A percentile compares a stretch with the other conserved stretches of the same genome.
These are phyloP conservation scores for Alfaro cultratus DNA, from an alignment of 2,797 vertebrate species.

Conservation along the genomic window DNA sequence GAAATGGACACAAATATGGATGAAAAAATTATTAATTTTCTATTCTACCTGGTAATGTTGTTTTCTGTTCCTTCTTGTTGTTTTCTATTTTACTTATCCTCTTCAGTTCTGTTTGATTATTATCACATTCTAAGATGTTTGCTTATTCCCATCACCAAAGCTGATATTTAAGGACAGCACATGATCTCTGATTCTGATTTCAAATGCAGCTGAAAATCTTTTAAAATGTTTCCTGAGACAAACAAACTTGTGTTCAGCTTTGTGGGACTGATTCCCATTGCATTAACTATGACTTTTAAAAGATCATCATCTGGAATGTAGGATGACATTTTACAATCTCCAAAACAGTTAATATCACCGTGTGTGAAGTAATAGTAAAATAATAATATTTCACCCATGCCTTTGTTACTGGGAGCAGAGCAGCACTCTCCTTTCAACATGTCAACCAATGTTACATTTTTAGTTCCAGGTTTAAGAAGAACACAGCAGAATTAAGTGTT, in stretches of 20 bases:
- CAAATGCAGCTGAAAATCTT: neutral
- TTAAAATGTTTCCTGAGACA: neutral
- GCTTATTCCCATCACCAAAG: neutral
- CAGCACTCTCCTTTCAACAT: neutral
- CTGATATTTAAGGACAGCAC: neutral
- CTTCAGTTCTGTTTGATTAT: neutral
- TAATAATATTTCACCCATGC: neutral
- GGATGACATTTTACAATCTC: neutral
- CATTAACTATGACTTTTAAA: neutral
- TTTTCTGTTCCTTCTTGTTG: neutral
- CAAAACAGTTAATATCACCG: neutral
- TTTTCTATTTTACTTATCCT: neutral
- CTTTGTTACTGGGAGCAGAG: neutral
- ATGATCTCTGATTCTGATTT: neutral
- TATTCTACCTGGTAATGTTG: neutral
- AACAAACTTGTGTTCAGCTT: neutral
- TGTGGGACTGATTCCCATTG: neutral
- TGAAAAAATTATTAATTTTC: neutral
- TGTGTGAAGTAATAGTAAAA: neutral
- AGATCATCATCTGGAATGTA: neutral
- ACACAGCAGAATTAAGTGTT: neutral
- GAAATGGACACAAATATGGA: neutral
- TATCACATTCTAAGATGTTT: neutral
- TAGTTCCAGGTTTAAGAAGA: neutral
- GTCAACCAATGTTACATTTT: neutral